phyloP scores from a whole-genome alignment of 2,113 vertebrate species.

The Cisticola juncidis region DNA sequence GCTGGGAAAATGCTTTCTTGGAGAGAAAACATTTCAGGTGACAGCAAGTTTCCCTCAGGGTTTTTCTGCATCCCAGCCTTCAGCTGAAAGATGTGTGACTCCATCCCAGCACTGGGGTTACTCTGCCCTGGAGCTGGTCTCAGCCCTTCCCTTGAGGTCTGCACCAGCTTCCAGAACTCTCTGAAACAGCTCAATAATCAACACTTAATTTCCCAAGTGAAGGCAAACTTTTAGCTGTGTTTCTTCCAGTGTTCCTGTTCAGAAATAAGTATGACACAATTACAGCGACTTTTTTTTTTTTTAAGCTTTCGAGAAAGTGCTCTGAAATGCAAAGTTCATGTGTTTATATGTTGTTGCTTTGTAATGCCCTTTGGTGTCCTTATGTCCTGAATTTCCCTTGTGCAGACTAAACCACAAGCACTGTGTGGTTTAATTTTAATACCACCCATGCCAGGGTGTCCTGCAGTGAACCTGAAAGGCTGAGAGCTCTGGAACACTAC shows the following conservation, averaged over 20 bases:
- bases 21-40: background rate
- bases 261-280: background rate
- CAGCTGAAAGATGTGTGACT: background rate
- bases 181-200: background rate
- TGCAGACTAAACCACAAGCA: background rate
- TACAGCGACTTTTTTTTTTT: background rate
- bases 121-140: background rate
- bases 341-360: background rate
- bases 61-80: background rate
- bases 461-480: slow-evolving; percentile 3
- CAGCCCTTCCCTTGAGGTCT: background rate
- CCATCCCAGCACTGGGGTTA: fast-evolving
- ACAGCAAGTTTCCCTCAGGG: background rate
- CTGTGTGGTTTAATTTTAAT: background rate
- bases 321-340: background rate
- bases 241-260: background rate
- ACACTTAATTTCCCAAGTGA: background rate
- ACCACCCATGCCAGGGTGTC: background rate
- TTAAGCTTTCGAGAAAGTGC: background rate
- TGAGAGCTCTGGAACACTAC: background rate
- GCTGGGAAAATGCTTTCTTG: background rate
- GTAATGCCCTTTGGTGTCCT: background rate
- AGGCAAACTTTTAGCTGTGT: background rate
- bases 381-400: background rate
- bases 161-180: background rate